Conservation (phyloP, 2,888 invertebrate species). For the Sabellastarte sp. region DNA sequence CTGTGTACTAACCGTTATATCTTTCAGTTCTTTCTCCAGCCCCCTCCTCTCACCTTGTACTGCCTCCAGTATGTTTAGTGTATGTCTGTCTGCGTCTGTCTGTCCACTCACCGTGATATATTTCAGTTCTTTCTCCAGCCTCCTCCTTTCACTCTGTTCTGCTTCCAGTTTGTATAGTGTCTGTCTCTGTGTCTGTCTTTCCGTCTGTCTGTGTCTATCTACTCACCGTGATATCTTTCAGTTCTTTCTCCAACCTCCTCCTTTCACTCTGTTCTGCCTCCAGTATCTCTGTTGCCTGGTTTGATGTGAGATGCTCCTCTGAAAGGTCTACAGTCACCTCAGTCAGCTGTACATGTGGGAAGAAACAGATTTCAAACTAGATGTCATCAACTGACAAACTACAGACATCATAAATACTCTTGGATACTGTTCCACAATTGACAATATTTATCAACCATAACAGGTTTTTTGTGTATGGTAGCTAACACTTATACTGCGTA, state of each 20-base stretch:
- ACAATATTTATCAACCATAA: too few relatives aligned
- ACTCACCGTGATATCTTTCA: slow-evolving; percentile 72
- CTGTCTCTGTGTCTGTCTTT: slow-evolving; percentile 83
- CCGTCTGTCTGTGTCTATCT: slow-evolving; percentile 74
- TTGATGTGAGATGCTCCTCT: slow-evolving; percentile 88
- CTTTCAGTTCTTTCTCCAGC: slow-evolving; percentile 87
- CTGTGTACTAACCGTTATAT: too few relatives aligned
- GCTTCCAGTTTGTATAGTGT: slow-evolving; percentile 88
- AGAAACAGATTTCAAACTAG: too few relatives aligned
- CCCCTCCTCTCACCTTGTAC: slow-evolving; percentile 82
- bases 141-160: slow-evolving; percentile 80
- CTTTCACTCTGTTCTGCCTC: slow-evolving; percentile 88
- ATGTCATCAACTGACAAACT: too few relatives aligned
- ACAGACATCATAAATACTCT: too few relatives aligned
- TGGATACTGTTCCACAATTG: too few relatives aligned
- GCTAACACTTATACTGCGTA: too few relatives aligned
- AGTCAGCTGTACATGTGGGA: slow-evolving; percentile 80
- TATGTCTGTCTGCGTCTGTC: slow-evolving; percentile 83
- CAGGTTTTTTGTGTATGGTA: too few relatives aligned
- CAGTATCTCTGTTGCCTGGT: slow-evolving; percentile 82
- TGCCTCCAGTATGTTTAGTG: slow-evolving; percentile 85
- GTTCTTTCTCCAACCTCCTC: slow-evolving; percentile 80
- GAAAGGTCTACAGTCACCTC: slow-evolving; percentile 87
- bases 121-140: slow-evolving; percentile 88
- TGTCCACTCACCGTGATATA: too few relatives aligned